A percentile compares a stretch with the other conserved stretches of the same genome.
phyloP scores from a whole-genome alignment of 1,140 invertebrate species.

The Saxidomus purpurata region DNA sequence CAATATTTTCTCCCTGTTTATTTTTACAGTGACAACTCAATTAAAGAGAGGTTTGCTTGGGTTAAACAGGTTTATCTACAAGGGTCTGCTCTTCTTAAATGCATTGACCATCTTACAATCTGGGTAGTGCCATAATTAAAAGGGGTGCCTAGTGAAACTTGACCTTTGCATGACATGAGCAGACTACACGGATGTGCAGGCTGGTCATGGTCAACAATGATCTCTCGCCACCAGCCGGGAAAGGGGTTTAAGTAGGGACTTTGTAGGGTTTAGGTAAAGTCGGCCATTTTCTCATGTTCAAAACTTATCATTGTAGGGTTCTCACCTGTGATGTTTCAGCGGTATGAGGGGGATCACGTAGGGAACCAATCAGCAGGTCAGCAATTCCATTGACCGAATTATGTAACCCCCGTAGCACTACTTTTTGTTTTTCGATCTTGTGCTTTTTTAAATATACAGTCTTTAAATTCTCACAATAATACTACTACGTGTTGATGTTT shows the following conservation, averaged over 20 bases:
- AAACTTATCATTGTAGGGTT: slow-evolving; percentile 50
- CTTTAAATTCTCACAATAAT: slow-evolving; percentile 10
- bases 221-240: too few relatives aligned
- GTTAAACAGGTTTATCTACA: too few relatives aligned
- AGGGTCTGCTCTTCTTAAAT: too few relatives aligned
- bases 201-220: too few relatives aligned
- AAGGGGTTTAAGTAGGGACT: too few relatives aligned
- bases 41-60: too few relatives aligned
- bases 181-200: too few relatives aligned
- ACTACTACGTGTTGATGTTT: not conserved
- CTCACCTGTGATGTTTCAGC: slow-evolving; percentile 40
- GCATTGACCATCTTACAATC: too few relatives aligned
- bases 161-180: too few relatives aligned
- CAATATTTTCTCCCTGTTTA: not conserved
- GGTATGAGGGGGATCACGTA: slow-evolving; percentile 51
- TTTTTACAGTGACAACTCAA: not conserved
- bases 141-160: too few relatives aligned
- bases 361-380: slow-evolving; percentile 63
- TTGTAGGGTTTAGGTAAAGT: too few relatives aligned
- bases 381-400: slow-evolving; percentile 33
- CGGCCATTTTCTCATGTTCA: not conserved
- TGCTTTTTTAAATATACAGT: not conserved
- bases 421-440: slow-evolving; percentile 25
- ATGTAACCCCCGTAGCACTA: slow-evolving; percentile 24
- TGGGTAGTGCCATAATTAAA: too few relatives aligned